Percentiles rank a stretch among this genome's conserved stretches.
Evolutionary conservation across 2,113 vertebrate genomes (phyloP).

Genomic region (Callorhinus ursinus): DNA sequence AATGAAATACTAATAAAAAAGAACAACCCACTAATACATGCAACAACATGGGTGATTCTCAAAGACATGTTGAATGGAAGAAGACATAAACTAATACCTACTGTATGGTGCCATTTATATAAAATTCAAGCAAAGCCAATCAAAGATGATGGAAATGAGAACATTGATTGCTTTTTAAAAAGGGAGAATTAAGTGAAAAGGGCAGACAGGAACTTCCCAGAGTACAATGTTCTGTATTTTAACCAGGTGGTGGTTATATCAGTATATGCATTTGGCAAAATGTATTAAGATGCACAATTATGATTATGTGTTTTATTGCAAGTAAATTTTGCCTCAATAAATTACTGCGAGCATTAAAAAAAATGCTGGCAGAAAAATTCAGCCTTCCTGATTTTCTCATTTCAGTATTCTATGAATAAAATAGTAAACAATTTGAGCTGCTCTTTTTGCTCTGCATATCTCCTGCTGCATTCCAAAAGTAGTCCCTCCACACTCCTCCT

Average conservation of each 20-base stretch:
- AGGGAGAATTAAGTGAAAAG: not conserved
- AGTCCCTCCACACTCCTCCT: not conserved
- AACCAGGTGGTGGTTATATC: not conserved
- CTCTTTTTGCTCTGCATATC: not conserved
- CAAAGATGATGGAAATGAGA: not conserved
- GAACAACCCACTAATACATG: not conserved
- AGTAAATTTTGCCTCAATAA: not conserved
- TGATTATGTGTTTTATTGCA: not conserved
- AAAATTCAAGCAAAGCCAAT: not conserved
- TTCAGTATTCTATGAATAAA: slow-evolving; percentile 12
- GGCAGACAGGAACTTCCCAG: not conserved
- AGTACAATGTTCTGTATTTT: not conserved
- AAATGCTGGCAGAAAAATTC: not conserved
- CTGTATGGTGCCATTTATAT: not conserved
- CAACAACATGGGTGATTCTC: not conserved
- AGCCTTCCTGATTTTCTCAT: not conserved
- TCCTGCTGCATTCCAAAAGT: not conserved
- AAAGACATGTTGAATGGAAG: not conserved
- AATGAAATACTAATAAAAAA: not conserved
- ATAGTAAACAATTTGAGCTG: not conserved
- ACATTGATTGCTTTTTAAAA: not conserved
- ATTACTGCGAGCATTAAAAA: not conserved
- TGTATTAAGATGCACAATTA: not conserved
- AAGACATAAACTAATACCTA: not conserved
- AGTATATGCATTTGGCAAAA: not conserved